Evolutionary conservation across 2,113 vertebrate species (phyloP).

Genomic region (Prolemur simus): DNA sequence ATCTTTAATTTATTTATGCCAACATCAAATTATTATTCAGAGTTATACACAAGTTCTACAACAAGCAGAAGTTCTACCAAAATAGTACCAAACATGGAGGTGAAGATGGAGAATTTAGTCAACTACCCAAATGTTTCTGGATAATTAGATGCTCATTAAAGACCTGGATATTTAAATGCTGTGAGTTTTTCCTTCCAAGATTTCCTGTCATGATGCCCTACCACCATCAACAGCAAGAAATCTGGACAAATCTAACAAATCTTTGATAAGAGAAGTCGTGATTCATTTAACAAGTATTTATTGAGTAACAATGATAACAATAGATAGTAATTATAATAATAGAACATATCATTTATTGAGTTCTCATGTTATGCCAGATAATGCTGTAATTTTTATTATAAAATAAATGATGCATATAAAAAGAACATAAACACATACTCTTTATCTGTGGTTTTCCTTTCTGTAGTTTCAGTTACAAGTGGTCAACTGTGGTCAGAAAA

Average conservation of each 20-base stretch:
- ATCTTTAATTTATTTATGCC: background rate
- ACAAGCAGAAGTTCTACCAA: background rate
- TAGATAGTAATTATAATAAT: background rate
- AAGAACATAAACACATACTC: background rate
- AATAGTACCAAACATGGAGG: background rate
- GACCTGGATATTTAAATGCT: background rate
- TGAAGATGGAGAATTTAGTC: background rate
- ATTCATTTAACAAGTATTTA: constrained; percentile 3
- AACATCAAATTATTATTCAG: background rate
- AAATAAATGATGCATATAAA: background rate
- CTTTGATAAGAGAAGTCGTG: background rate
- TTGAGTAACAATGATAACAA: background rate
- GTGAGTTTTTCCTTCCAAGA: background rate
- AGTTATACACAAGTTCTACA: background rate
- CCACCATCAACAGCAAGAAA: background rate
- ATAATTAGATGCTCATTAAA: background rate
- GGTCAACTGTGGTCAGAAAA: background rate
- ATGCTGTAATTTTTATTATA: background rate
- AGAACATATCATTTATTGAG: background rate
- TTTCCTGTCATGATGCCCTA: background rate
- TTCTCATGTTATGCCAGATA: background rate
- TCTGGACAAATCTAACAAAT: background rate
- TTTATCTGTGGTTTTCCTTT: background rate
- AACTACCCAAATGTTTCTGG: background rate
- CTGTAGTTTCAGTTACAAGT: background rate